A percentile compares a stretch with the other conserved stretches of the same genome.
These are phyloP conservation scores for Mamestra configurata DNA, from an alignment of 1,140 invertebrate genomes.

Conservation along the genomic window DNA sequence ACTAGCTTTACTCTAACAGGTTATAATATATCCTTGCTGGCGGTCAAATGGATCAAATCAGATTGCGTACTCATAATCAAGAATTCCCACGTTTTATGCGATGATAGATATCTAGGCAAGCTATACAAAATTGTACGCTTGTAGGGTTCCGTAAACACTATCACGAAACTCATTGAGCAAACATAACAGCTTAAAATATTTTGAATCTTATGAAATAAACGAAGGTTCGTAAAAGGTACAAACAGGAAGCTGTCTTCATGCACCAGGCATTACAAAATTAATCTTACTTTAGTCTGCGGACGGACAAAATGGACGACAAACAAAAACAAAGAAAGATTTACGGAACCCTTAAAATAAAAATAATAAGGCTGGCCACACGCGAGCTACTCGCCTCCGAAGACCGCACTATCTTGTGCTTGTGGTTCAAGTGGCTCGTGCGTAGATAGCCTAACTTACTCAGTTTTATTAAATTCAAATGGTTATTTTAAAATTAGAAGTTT, in stretches of 20 bases:
- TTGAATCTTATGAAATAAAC: constrained; percentile 16
- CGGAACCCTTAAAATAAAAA: constrained; percentile 47
- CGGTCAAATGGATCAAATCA: background rate
- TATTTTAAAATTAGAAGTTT: constrained; percentile 52
- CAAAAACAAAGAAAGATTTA: constrained; percentile 43
- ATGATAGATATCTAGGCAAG: constrained; percentile 13
- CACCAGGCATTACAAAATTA: constrained; percentile 43
- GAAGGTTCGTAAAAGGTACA: constrained; percentile 14
- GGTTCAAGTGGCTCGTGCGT: background rate
- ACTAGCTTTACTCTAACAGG: no score
- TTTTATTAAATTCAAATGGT: constrained; percentile 40
- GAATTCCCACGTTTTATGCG: background rate
- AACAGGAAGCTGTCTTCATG: constrained; percentile 35
- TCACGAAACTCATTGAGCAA: constrained; percentile 42
- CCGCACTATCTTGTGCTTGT: background rate
- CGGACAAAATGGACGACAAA: constrained; percentile 53
- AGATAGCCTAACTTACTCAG: constrained; percentile 30
- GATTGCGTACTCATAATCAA: constrained; percentile 17
- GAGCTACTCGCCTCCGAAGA: background rate
- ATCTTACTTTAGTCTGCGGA: constrained; percentile 24
- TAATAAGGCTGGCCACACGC: constrained; percentile 9
- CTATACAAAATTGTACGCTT: constrained; percentile 27
- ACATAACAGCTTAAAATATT: constrained; percentile 35
- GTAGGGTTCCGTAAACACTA: constrained; percentile 44
- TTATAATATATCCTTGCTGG: background rate